A percentile compares a stretch with the other conserved stretches of the same genome.
Conservation (phyloP, 1,140 invertebrate genomes). For the Cepaea nemoralis region DNA sequence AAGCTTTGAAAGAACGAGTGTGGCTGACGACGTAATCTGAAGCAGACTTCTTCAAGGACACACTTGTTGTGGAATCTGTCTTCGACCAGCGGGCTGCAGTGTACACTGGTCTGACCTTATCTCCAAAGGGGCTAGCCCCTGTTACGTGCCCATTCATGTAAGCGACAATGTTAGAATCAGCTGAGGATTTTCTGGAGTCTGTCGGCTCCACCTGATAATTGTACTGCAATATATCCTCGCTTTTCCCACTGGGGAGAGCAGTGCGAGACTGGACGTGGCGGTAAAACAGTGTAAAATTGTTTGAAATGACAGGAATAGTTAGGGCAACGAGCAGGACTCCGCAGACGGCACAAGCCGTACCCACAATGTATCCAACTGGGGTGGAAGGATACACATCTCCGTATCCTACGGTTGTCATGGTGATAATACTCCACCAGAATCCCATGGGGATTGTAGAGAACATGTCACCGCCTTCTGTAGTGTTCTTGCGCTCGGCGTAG, state of each 20-base stretch:
- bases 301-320: conserved; percentile 68
- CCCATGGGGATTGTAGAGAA: conserved; percentile 70
- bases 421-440: conserved; percentile 76
- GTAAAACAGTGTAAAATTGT: conserved; percentile 69
- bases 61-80: conserved; percentile 57
- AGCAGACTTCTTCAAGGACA: conserved; percentile 41
- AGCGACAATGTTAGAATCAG: conserved; percentile 55
- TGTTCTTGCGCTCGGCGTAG: conserved; percentile 86
- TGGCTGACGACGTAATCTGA: conserved; percentile 49
- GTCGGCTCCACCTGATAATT: conserved; percentile 38
- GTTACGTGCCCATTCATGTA: conserved; percentile 59
- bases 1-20: conserved; percentile 53
- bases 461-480: conserved; percentile 54
- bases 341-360: conserved; percentile 61
- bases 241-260: conserved; percentile 42
- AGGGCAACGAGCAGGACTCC: conserved; percentile 67
- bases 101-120: background rate
- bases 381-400: conserved; percentile 69
- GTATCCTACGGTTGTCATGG: conserved; percentile 75
- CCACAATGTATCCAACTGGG: conserved; percentile 74
- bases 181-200: conserved; percentile 54
- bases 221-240: conserved; percentile 12
- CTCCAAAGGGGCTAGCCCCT: conserved; percentile 40
- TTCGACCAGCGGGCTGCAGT: conserved; percentile 49
- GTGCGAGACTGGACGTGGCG: conserved; percentile 62